These are phyloP conservation scores for Geodia barretti DNA, from an alignment of 37 sponge, comb jelly and placozoan species.

Conservation along the genomic window DNA sequence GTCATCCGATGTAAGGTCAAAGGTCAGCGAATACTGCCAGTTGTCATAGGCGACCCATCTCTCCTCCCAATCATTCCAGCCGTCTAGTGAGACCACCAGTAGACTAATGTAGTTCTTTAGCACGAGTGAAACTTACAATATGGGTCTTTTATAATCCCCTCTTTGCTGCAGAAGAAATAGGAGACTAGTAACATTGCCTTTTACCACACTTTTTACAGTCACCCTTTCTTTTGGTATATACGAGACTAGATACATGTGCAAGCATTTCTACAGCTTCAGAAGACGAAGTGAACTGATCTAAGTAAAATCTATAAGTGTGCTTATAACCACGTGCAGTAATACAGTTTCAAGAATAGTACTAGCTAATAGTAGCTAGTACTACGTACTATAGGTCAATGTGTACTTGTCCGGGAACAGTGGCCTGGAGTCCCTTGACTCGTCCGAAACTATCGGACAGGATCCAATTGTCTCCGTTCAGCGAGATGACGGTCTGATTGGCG, in stretches of 20 bases:
- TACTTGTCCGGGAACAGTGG: constrained; percentile 82
- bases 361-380: neutral
- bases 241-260: no score
- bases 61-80: constrained; percentile 68
- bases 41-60: constrained; percentile 75
- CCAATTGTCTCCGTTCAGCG: constrained; percentile 55
- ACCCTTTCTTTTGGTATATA: no score
- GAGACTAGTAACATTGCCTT: neutral
- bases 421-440: constrained; percentile 29
- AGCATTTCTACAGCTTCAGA: no score
- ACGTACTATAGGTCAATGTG: constrained; percentile 80
- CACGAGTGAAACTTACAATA: constrained; percentile 87
- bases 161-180: constrained; percentile 28
- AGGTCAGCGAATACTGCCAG: constrained; percentile 59
- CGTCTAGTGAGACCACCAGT: constrained; percentile 37
- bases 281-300: no score
- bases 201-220: no score
- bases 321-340: no score
- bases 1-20: constrained; percentile 17
- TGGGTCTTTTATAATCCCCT: constrained; percentile 75
- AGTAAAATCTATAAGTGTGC: no score
- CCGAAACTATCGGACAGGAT: constrained; percentile 38
- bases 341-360: no score
- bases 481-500: constrained; percentile 32
- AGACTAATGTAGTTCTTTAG: no score